A percentile compares a stretch with the other conserved stretches of the same genome.
These are phyloP conservation scores for Diorhabda sublineata DNA, from an alignment of 1,140 invertebrate genomes.

Conservation along the genomic window DNA sequence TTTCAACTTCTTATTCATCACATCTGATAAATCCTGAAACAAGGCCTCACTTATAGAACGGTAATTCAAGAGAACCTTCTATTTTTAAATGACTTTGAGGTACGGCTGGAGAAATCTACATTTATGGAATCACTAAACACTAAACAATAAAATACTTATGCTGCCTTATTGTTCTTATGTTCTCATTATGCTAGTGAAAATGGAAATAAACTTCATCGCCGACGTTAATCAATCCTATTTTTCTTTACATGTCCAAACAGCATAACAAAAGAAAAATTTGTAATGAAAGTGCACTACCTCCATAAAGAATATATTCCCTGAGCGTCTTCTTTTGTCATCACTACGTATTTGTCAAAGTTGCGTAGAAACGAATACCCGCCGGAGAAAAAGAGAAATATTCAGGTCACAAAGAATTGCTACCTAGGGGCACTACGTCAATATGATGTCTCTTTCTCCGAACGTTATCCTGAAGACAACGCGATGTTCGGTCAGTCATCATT, in stretches of 20 bases:
- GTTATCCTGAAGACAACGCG: background rate
- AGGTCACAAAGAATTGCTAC: slow-evolving; percentile 1
- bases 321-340: background rate
- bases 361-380: background rate
- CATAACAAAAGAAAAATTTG: background rate
- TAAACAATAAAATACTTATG: no score
- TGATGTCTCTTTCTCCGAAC: background rate
- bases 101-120: no score
- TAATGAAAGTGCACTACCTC: slow-evolving; percentile 1
- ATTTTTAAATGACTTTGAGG: no score
- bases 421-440: background rate
- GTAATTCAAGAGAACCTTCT: no score
- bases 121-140: no score
- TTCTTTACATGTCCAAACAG: background rate
- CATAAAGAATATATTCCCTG: background rate
- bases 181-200: background rate
- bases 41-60: no score
- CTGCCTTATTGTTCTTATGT: no score
- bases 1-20: no score
- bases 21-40: no score
- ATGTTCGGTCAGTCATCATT: background rate
- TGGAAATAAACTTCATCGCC: background rate
- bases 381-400: slow-evolving; percentile 2
- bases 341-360: background rate
- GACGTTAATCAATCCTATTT: background rate